Evolutionary conservation across 1,140 invertebrate species (phyloP), one percentile per base, ranked within the genome.

Genomic region (Papilio aristodemus): DNA sequence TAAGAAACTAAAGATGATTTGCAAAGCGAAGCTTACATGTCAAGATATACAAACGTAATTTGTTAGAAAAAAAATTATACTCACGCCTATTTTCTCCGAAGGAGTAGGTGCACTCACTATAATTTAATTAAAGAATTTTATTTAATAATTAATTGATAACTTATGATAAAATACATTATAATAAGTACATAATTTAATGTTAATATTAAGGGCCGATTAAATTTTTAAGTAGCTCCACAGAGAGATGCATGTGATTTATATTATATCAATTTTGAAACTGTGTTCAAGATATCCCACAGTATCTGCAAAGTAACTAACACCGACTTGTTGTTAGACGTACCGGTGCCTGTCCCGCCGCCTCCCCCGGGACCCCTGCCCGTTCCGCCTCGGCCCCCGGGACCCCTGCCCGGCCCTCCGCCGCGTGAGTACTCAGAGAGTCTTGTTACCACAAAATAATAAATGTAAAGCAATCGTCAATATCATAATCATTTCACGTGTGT

Each of bases 361-460:
- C 46, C 46, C 17, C 46, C 46, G 82, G 81, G 82, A 22, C 83
- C 84, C 0, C 79, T 78, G n/a, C 78, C 83, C 71, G 39, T 70
- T 69, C 14, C 39, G 10, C 64, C 70, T 7, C 43, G 27, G 13
- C 73, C 71, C 37, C 69, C 75, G 5, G 78, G 84, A 25, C 84
- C 85, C 0, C 69, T 90, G 1, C 87, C 86, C 43, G 87, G 86
- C 69, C 86, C 86, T 8, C 38, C 78, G 37, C 87, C 87, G 57
- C 87, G 87, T 90, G 72, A 86, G 87, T 81, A 67, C 9, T n/a
- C 27, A 57, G n/a, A n/a, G n/a, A n/a, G n/a, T n/a, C n/a, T n/a
- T n/a, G n/a, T n/a, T n/a, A n/a, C n/a, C n/a, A n/a, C n/a, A n/a
- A n/a, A n/a, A n/a, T n/a, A n/a, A n/a, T n/a, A n/a, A n/a, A n/a